Base-by-base conservation (phyloP, 92 coral and sea anemone genomes). In the Diadumene lineata region DNA sequence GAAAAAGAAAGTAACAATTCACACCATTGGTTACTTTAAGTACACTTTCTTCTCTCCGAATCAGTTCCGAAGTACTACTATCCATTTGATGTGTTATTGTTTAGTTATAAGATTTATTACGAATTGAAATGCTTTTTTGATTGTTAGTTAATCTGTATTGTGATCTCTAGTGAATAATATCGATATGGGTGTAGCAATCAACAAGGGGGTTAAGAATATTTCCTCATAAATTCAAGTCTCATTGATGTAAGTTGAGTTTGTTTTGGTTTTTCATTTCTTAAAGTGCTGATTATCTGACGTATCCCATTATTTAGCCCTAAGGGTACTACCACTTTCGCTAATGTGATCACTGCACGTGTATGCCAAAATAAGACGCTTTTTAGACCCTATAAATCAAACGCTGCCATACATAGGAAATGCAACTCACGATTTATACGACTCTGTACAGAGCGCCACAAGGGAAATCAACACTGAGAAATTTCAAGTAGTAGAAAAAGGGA, bases 341-440 rank as follows among this genome's bases (percentile, higher is more conserved):
- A 62, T 62, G 68, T 19, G 68, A 62, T 6, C 11, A 15, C 2
- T 48, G 55, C 75, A 70, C 75, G 64, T 70, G 75, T 69, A 51
- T n/a, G n/a, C n/a, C n/a, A n/a, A n/a, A n/a, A n/a, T 6, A 26
- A 69, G 64, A 34, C 30, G 64, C 75, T 69, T 70, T 70, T 70
- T 44, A 69, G 55, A 70, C 43, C 60, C 75, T 50, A 70, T 70
- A 70, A 70, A 70, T 70, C 75, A 70, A 28, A 13, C 24, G 10
- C 2, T 30, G 63, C 64, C 64, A 70, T 25, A 9, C 17, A 69
- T n/a, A 69, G 75, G 75, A 70, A 70, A 62, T 62, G 31, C 11
- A 19, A 19, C 43, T 62, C 38, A 28, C 32, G 31, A 62, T 28
- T 15, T 29, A 9, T 28, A 19, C 32, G 43, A 60, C 28, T 28